A percentile compares a stretch with the other conserved stretches of the same genome.
Conservation (phyloP, 1,140 invertebrate species). For the Magallana ariakensis region DNA sequence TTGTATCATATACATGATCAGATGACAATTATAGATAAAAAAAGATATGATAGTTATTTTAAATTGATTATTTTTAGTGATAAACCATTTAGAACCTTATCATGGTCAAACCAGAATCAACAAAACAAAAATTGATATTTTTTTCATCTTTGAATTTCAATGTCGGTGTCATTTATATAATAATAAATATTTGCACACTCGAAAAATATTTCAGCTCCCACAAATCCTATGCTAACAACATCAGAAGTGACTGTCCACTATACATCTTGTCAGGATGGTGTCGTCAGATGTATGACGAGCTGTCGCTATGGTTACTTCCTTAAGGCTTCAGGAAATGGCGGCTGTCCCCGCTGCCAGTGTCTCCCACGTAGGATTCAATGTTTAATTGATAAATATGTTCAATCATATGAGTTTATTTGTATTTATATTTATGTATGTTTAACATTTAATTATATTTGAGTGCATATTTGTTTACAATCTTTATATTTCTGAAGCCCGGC, state of each 20-base stretch:
- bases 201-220: background rate
- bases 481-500: background rate
- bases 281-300: conserved; percentile 39
- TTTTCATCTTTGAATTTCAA: too few relatives aligned
- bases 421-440: too few relatives aligned
- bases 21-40: too few relatives aligned
- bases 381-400: background rate
- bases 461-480: background rate
- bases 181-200: too few relatives aligned
- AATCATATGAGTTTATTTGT: background rate
- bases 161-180: too few relatives aligned
- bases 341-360: conserved; percentile 49
- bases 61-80: too few relatives aligned
- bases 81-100: too few relatives aligned
- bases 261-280: conserved; percentile 41
- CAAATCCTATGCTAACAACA: background rate
- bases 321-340: background rate
- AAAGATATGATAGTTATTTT: too few relatives aligned
- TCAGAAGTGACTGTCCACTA: background rate
- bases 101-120: too few relatives aligned
- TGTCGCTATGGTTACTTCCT: conserved; percentile 54
- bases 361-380: conserved; percentile 48
- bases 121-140: too few relatives aligned
- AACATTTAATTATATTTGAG: too few relatives aligned
- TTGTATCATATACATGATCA: too few relatives aligned